These are phyloP conservation scores for Drosophila tristis DNA, from an alignment of 1,140 invertebrate genomes.

Conservation along the genomic window DNA sequence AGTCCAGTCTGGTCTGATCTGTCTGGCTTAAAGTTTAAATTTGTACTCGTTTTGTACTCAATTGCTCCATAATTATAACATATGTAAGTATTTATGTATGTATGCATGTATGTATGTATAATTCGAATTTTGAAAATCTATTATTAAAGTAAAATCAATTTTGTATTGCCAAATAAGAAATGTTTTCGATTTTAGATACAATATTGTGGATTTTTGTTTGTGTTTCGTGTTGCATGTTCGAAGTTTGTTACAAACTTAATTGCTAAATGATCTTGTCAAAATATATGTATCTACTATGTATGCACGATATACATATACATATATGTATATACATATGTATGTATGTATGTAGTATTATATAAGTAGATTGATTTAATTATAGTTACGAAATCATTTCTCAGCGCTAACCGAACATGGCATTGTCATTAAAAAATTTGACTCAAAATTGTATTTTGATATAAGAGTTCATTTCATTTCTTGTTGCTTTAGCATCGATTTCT, in stretches of 20 bases:
- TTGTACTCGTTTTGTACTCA: conserved; percentile 82
- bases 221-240: conserved; percentile 17
- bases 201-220: conserved; percentile 17
- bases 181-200: conserved; percentile 40
- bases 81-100: conserved; percentile 62
- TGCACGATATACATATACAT: conserved; percentile 33
- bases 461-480: conserved; percentile 51
- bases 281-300: conserved; percentile 42
- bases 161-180: conserved; percentile 46
- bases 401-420: conserved; percentile 36
- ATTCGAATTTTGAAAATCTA: conserved; percentile 3
- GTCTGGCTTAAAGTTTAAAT: conserved; percentile 69
- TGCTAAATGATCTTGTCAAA: conserved; percentile 50
- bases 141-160: conserved; percentile 1
- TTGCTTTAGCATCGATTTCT: conserved; percentile 50
- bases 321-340: conserved; percentile 26
- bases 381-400: conserved; percentile 42
- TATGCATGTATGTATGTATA: conserved; percentile 45
- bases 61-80: conserved; percentile 83
- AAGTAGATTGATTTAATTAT: conserved; percentile 13
- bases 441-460: conserved; percentile 82
- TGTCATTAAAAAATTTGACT: conserved; percentile 60
- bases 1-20: conserved; percentile 34
- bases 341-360: conserved; percentile 16
- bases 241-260: conserved; percentile 61